Evolutionary conservation across 2,113 vertebrate species (phyloP), one percentile per base, ranked within the genome.

Genomic region (Octodon degus): DNA sequence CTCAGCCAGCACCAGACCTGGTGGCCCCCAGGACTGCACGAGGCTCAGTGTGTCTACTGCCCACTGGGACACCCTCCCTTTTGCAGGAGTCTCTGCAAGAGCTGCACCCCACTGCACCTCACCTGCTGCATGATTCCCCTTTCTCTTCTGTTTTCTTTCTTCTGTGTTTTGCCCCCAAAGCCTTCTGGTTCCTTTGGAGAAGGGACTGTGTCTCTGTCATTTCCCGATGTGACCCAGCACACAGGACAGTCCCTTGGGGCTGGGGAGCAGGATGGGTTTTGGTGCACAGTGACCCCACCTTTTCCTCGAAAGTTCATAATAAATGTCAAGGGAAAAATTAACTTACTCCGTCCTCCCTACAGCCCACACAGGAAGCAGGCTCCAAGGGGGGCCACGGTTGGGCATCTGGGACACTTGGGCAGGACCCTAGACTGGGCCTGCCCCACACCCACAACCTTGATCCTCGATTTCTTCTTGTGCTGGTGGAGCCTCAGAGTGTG

Each of bases 201-300:
- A 90, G 68, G 72, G 83, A 27, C 40, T n/a, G 27, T 22, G 81
- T 58, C 25, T 7, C 0, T 40, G 72, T 11, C 12, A 43, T 24
- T 84, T 14, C 10, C 55, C 47, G 24, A 70, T 37, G 16, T 6
- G 74, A 67, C 40, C 22, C 13, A 19, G 8, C 62, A 19, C n/a
- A 22, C 20, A n/a, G 7, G 12, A 16, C 13, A 7, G 7, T 55
- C 27, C 5, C 58, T 50, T 19, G 12, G 83, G 22, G 5, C 10
- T 8, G 1, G 20, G 32, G 13, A 5, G 40, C 0, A 20, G 34
- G 10, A 10, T 6, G 12, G 43, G 47, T 3, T 12, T 63, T 24
- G 20, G 2, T 3, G 0, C 5, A 32, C 25, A 43, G 1, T 53
- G 40, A 43, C 55, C 74, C 88, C 37, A 25, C 8, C 4, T 65